These are phyloP conservation scores for Eupithecia insigniata DNA, from an alignment of 2,888 invertebrate species.

Conservation along the genomic window DNA sequence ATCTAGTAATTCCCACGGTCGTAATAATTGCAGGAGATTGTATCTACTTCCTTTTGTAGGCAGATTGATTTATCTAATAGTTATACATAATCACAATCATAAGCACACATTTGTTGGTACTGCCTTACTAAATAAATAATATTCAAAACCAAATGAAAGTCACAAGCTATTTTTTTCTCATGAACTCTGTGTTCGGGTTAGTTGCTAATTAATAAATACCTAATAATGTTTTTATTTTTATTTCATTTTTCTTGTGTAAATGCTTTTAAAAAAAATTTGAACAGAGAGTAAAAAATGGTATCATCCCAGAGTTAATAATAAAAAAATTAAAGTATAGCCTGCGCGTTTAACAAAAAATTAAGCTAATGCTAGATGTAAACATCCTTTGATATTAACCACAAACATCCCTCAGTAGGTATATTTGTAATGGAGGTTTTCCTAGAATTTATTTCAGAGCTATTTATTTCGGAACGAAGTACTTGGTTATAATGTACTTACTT, in stretches of 20 bases:
- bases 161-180: too few relatives aligned
- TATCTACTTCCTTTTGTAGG: constrained; percentile 39
- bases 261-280: too few relatives aligned
- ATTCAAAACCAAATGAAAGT: too few relatives aligned
- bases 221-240: too few relatives aligned
- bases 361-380: not conserved
- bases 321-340: not conserved
- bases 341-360: not conserved
- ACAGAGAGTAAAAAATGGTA: too few relatives aligned
- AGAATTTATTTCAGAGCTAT: not conserved
- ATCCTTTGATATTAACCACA: not conserved
- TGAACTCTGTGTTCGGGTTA: too few relatives aligned
- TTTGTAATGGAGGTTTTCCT: constrained; percentile 8
- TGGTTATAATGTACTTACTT: not conserved
- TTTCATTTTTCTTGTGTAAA: too few relatives aligned
- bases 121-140: too few relatives aligned
- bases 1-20: constrained; percentile 39
- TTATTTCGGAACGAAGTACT: not conserved
- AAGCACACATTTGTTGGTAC: too few relatives aligned
- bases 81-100: too few relatives aligned
- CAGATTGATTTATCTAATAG: constrained; percentile 32
- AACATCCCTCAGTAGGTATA: not conserved
- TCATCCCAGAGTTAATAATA: too few relatives aligned
- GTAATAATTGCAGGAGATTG: constrained; percentile 40
- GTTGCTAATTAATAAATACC: too few relatives aligned